A percentile compares a stretch with the other conserved stretches of the same genome.
Evolutionary conservation across 2,888 invertebrate species (phyloP).

Genomic region (Atethmia centrago): DNA sequence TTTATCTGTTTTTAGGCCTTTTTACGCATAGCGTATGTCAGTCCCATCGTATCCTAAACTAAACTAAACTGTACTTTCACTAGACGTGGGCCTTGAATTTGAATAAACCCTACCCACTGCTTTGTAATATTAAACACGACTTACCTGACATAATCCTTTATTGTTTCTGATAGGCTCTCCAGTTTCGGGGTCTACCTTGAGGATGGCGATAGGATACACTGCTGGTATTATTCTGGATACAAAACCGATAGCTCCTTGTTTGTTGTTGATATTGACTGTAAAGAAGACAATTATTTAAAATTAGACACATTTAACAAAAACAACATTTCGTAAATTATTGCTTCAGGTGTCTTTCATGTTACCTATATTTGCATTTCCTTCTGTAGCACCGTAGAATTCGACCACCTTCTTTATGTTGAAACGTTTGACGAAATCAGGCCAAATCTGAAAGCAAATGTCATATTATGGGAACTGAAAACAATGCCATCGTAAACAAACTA

Average conservation of each 20-base stretch:
- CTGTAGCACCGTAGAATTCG: conserved; percentile 99
- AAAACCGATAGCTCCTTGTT: conserved; percentile 98
- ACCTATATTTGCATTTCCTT: conserved; percentile 99
- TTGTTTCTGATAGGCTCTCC: conserved; percentile 97
- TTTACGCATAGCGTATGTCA: too few relatives aligned
- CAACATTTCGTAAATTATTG: too few relatives aligned
- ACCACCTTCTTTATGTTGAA: conserved; percentile 96
- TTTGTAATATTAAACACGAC: neutral
- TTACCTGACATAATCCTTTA: conserved; percentile 95
- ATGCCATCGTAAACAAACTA: neutral
- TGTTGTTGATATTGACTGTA: conserved; percentile 98
- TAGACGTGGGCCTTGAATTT: too few relatives aligned
- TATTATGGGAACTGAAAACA: neutral
- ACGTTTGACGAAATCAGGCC: conserved; percentile 96
- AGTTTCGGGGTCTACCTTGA: conserved; percentile 96
- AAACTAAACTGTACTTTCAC: too few relatives aligned
- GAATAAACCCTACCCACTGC: too few relatives aligned
- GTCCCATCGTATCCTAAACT: too few relatives aligned
- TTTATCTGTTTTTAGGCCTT: too few relatives aligned
- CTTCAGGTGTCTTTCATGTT: conserved; percentile 59
- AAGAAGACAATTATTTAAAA: conserved; percentile 62
- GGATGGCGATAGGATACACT: conserved; percentile 98
- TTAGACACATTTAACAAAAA: neutral
- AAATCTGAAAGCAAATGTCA: conserved; percentile 92
- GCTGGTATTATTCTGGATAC: conserved; percentile 96